These are phyloP conservation scores for Indicator indicator DNA, from an alignment of 2,113 vertebrate species.

Conservation along the genomic window DNA sequence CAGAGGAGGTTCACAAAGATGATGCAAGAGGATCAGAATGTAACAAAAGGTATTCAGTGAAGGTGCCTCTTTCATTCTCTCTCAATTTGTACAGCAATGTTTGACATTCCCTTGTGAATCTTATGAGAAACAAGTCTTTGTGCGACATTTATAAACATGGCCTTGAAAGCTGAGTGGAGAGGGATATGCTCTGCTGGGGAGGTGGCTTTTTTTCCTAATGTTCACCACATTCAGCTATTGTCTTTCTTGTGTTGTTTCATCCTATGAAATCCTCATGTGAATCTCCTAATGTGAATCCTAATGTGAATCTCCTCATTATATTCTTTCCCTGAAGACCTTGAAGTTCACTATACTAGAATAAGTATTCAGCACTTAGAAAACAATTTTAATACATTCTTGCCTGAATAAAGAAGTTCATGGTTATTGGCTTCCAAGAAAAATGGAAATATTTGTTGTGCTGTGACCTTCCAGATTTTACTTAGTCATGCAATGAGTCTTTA, in stretches of 20 bases:
- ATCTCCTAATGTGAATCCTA: neutral
- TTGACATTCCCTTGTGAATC: neutral
- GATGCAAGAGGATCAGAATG: too few relatives aligned
- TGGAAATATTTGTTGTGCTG: neutral
- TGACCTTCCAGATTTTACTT: conserved; percentile 7
- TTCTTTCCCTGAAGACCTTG: neutral
- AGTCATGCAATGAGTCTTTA: neutral
- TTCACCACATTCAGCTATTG: neutral
- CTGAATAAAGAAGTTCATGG: neutral
- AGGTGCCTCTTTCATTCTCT: neutral
- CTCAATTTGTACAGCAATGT: neutral
- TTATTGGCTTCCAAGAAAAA: conserved; percentile 5
- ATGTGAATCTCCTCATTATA: neutral
- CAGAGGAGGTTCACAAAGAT: too few relatives aligned
- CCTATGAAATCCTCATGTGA: neutral
- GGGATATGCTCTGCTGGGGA: neutral
- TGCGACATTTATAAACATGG: neutral
- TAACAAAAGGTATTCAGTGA: neutral
- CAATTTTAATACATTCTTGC: neutral
- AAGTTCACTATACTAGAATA: neutral
- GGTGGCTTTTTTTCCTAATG: neutral
- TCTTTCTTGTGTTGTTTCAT: neutral
- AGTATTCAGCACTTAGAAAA: neutral
- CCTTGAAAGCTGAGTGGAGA: conserved; percentile 35
- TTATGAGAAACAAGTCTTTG: conserved; percentile 13